Conservation (phyloP, 2,888 invertebrate species). For the Nysson spinosus region DNA sequence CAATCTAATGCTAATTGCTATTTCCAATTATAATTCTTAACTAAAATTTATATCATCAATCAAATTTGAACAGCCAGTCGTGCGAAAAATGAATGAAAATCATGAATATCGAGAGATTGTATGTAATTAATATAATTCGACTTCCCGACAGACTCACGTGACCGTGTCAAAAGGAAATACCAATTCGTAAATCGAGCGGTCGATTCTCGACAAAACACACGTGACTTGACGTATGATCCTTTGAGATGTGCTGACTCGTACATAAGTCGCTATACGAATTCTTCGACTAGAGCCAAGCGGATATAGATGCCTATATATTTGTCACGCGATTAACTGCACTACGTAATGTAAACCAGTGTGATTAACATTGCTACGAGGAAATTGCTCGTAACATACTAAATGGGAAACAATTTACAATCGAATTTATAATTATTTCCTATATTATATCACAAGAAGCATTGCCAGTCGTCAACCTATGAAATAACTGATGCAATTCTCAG, state of each 20-base stretch:
- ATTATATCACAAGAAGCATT: too few species aligned
- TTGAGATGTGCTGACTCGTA: slow-evolving; percentile 36
- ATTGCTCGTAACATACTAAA: too few species aligned
- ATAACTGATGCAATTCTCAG: too few species aligned
- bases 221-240: slow-evolving; percentile 42
- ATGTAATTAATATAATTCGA: not conserved
- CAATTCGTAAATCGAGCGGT: slow-evolving; percentile 44
- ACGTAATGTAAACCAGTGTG: slow-evolving; percentile 20
- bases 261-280: slow-evolving; percentile 47
- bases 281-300: slow-evolving; percentile 43
- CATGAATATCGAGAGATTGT: too few species aligned
- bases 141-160: slow-evolving; percentile 14
- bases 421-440: too few species aligned
- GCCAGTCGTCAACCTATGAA: too few species aligned
- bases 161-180: slow-evolving; percentile 32
- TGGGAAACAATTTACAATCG: too few species aligned
- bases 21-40: too few species aligned
- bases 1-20: too few species aligned
- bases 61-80: too few species aligned
- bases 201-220: slow-evolving; percentile 37
- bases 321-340: slow-evolving; percentile 45
- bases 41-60: too few species aligned
- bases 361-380: slow-evolving; percentile 19
- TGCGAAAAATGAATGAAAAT: too few species aligned
- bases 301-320: slow-evolving; percentile 45